A percentile compares a stretch with the other conserved stretches of the same genome.
phyloP scores from a whole-genome alignment of 53 echinoderm and acorn worm species.

The Henricia sp. region DNA sequence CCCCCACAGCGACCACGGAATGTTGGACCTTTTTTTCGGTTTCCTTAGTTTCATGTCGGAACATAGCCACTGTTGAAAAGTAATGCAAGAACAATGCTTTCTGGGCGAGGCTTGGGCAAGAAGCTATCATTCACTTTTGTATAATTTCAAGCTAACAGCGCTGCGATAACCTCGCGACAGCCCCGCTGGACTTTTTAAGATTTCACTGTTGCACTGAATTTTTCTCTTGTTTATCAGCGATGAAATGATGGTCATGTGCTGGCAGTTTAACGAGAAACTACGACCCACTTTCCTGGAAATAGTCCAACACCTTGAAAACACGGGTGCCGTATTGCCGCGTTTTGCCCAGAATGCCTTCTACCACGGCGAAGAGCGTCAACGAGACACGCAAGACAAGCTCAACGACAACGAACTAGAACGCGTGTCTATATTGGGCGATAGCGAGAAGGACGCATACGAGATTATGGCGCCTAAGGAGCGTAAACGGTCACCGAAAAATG shows the following conservation, averaged over 20 bases:
- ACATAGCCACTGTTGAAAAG: too few relatives aligned
- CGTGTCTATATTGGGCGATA: constrained; percentile 71
- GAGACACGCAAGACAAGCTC: constrained; percentile 50
- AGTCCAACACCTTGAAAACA: constrained; percentile 70
- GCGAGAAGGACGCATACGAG: constrained; percentile 63
- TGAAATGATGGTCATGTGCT: constrained; percentile 91
- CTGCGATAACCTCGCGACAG: too few relatives aligned
- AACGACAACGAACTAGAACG: constrained; percentile 73
- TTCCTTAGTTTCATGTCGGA: too few relatives aligned
- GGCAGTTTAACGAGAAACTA: constrained; percentile 94
- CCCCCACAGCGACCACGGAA: too few relatives aligned
- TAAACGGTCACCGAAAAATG: constrained; percentile 42
- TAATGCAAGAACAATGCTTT: too few relatives aligned
- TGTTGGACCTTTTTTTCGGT: too few relatives aligned
- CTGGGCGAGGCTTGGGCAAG: too few relatives aligned
- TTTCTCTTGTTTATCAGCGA: constrained; percentile 60
- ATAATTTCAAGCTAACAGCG: too few relatives aligned
- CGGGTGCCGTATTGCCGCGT: constrained; percentile 64
- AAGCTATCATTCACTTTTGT: too few relatives aligned
- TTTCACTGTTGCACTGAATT: too few relatives aligned
- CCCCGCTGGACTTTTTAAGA: too few relatives aligned
- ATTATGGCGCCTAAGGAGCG: constrained; percentile 54
- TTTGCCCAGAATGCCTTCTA: constrained; percentile 81
- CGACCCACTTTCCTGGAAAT: constrained; percentile 91
- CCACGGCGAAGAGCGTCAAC: constrained; percentile 69